Percentiles rank a stretch among this genome's conserved stretches.
phyloP scores from a whole-genome alignment of 2,113 vertebrate species.

The Pachyramphus minor region DNA sequence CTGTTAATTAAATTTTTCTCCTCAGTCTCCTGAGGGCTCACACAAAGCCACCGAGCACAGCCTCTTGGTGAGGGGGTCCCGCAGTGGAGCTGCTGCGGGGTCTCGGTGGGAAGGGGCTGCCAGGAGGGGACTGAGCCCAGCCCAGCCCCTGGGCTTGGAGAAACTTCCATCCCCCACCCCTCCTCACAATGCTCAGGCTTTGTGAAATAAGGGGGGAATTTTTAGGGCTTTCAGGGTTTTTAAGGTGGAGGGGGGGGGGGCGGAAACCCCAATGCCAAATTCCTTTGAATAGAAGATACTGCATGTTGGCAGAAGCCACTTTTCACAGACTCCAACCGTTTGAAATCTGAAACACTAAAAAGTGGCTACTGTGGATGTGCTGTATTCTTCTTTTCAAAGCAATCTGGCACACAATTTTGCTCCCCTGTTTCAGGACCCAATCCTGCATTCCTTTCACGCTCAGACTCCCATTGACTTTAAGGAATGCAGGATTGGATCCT shows the following conservation, averaged over 20 bases:
- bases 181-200: background rate
- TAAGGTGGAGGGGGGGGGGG: background rate
- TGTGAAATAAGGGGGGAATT: conserved; percentile 13
- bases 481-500: conserved; percentile 62
- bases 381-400: conserved; percentile 63
- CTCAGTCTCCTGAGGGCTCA: background rate
- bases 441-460: conserved; percentile 62
- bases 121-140: background rate
- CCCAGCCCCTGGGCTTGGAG: background rate
- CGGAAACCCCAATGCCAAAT: background rate
- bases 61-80: accelerated
- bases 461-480: conserved; percentile 63
- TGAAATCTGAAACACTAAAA: conserved; percentile 62
- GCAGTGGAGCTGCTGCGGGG: accelerated
- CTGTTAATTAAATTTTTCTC: background rate
- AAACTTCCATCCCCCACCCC: background rate
- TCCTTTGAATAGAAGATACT: conserved; percentile 51
- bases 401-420: conserved; percentile 52
- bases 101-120: background rate
- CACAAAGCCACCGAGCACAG: background rate
- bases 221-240: conserved; percentile 20
- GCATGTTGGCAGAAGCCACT: conserved; percentile 60
- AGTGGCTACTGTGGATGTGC: conserved; percentile 58
- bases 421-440: conserved; percentile 51
- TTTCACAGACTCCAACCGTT: conserved; percentile 38